Percentiles rank a stretch among this genome's conserved stretches.
Evolutionary conservation across 2,113 vertebrate species (phyloP).

Genomic region (Tichodroma muraria): DNA sequence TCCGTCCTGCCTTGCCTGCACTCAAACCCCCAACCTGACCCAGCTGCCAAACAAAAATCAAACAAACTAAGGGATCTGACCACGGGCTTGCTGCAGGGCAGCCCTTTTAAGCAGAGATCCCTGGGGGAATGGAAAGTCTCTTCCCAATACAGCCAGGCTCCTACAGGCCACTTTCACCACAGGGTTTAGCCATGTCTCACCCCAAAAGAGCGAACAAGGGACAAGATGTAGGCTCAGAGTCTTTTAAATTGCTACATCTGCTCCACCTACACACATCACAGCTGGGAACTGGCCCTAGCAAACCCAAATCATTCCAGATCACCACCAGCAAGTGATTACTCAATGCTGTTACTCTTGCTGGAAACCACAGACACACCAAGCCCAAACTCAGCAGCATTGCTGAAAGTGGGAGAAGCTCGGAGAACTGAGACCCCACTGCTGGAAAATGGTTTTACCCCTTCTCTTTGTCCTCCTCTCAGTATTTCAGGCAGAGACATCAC

Average conservation of each 20-base stretch:
- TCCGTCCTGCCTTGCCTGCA: background rate
- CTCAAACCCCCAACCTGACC: background rate
- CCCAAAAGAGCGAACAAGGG: background rate
- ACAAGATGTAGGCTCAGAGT: background rate
- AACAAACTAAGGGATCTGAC: background rate
- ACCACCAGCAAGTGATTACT: background rate
- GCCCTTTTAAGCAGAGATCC: background rate
- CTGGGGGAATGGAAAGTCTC: background rate
- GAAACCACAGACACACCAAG: background rate
- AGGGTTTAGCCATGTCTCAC: background rate
- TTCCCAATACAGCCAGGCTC: background rate
- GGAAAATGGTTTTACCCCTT: background rate
- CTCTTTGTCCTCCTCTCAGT: background rate
- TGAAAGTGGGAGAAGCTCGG: background rate
- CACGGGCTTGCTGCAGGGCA: accelerated
- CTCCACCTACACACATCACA: background rate
- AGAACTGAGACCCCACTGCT: background rate
- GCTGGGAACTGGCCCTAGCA: background rate
- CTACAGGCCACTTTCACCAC: background rate
- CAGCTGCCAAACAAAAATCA: background rate
- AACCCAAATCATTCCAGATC: background rate
- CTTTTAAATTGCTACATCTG: background rate
- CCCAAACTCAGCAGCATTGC: background rate
- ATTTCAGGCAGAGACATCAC: background rate
- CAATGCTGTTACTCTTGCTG: background rate